Evolutionary conservation across 2,888 invertebrate species (phyloP).

Genomic region (Baronia brevicornis): DNA sequence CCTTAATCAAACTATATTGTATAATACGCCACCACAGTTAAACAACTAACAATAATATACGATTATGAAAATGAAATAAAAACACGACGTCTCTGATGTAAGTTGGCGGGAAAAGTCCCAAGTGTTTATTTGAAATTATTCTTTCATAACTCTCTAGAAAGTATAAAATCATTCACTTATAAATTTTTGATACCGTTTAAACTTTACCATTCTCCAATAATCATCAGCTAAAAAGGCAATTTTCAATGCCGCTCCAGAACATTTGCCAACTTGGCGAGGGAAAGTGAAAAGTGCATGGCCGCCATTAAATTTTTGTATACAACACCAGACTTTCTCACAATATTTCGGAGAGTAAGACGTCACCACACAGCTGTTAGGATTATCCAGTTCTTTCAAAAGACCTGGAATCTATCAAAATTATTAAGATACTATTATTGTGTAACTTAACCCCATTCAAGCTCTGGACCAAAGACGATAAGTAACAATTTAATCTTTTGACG

Average conservation of each 20-base stretch:
- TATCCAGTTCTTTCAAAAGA: constrained; percentile 82
- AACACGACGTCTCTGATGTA: no score
- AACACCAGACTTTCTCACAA: constrained; percentile 84
- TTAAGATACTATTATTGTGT: neutral
- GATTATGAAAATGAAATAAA: no score
- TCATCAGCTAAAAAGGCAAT: constrained; percentile 94
- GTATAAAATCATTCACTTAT: no score
- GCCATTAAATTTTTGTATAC: constrained; percentile 78
- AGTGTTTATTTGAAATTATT: no score
- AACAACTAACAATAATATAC: no score
- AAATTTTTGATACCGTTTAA: constrained; percentile 19
- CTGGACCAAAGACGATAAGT: no score
- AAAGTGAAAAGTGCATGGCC: constrained; percentile 95
- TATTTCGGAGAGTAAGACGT: constrained; percentile 91
- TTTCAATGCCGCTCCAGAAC: constrained; percentile 98
- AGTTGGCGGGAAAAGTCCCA: no score
- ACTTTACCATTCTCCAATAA: constrained; percentile 82
- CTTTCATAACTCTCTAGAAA: no score
- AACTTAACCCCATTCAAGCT: no score
- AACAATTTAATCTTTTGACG: no score
- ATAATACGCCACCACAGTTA: no score
- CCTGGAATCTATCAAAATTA: constrained; percentile 83
- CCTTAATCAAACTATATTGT: no score
- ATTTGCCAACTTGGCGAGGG: constrained; percentile 92
- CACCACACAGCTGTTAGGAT: constrained; percentile 81